Evolutionary conservation across 1,140 invertebrate genomes (phyloP), one percentile per base, ranked within the genome.

Genomic region (Ostrea edulis): DNA sequence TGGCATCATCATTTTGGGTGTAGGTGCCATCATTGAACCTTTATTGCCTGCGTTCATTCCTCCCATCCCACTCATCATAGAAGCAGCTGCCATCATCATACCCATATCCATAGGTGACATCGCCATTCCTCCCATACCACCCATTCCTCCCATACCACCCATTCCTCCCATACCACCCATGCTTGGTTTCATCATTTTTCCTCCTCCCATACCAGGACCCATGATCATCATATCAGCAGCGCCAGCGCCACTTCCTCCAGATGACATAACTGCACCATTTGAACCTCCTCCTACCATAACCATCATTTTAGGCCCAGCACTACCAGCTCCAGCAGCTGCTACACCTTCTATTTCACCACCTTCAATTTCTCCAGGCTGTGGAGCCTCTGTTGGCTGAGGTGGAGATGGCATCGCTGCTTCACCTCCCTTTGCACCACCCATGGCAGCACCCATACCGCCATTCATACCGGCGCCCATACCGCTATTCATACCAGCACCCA

Each of bases 71-170:
- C 35, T 77, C 68, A 77, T 77, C 68, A 77, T 77, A 9, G 68
- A 77, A 14, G 68, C 25, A 77, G 68, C 68, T 12, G 68, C 68
- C 68, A 77, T 77, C 22, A 77, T 77, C 68, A 77, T 77, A 77
- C 68, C 68, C 25, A 77, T 77, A 77, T 77, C 29, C 8, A 77
- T 77, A 35, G 68, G 68, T 77, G 68, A 35, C 68, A 77, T 29
- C n/a, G 58, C 17, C 11, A 62, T 62, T 62, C 58, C 58, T 62
- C 58, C 58, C 58, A 62, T 62, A 11, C 55, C 14, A 12, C 14
- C 14, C 68, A 35, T 77, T 71, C 22, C 62, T 8, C 14, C 14
- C 62, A 17, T 11, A 62, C 25, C 25, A 29, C 14, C 14, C 68
- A 77, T 77, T 8, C 65, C 22, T 25, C 65, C 25, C 22, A 25